phyloP scores from a whole-genome alignment of 2,113 vertebrate genomes.

The Porphyrio hochstetteri region DNA sequence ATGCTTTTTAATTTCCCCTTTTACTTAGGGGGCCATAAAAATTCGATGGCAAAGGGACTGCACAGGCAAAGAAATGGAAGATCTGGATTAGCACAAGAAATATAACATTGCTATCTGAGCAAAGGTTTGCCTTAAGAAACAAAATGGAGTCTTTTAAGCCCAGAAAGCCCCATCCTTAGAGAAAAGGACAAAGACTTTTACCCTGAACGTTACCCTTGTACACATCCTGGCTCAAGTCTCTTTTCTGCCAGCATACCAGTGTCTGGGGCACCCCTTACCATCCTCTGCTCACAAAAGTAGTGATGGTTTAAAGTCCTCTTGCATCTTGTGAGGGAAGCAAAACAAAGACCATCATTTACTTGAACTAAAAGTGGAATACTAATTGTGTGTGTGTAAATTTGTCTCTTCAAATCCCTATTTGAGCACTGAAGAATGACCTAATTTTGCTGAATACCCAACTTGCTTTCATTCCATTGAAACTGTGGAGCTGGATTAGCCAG shows the following conservation, averaged over 20 bases:
- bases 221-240: not conserved
- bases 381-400: not conserved
- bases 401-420: not conserved
- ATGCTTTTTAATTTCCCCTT: slow-evolving; percentile 40
- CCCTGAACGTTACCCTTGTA: not conserved
- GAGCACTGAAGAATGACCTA: not conserved
- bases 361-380: not conserved
- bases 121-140: not conserved
- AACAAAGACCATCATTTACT: not conserved
- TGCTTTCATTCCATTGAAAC: not conserved
- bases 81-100: not conserved
- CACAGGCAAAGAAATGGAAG: not conserved
- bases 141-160: not conserved
- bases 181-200: not conserved
- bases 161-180: not conserved
- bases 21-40: not conserved
- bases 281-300: not conserved
- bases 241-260: not conserved
- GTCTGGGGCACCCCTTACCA: not conserved
- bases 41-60: not conserved
- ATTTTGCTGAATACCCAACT: not conserved
- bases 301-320: not conserved
- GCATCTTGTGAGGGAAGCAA: not conserved
- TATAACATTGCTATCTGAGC: not conserved
- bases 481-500: not conserved